Evolutionary conservation across 2,888 invertebrate species (phyloP), one percentile per base, ranked within the genome.

Genomic region (Synergus japonicus): DNA sequence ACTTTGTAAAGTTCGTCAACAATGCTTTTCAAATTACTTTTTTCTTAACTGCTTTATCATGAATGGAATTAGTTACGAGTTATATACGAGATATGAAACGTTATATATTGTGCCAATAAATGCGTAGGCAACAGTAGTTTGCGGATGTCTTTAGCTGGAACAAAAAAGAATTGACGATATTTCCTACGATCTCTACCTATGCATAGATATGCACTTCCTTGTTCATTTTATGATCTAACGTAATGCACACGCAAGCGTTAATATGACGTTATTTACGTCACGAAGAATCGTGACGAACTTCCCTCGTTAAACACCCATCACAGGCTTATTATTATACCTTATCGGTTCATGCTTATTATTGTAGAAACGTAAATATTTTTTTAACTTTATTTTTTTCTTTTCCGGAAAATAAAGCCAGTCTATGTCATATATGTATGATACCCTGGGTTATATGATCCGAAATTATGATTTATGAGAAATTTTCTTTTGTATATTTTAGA

Each of bases 181-280:
- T 58, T 58, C 54, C 18, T 18, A 58, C 9, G 18, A 9, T 58
- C 54, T 58, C 3, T 58, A 15, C 54, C 54, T 58, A 18, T n/a
- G 54, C 18, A 58, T 18, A 58, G 54, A 58, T 58, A 37, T 58
- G 9, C n/a, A 58, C 54, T 58, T 58, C 54, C 54, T 29, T 58
- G 54, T 58, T 58, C 54, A 9, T 58, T 58, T 58, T 18, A 58
- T 0, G 54, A n/a, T n/a, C 18, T 9, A 12, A 66, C 18, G 41
- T 66, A 66, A 44, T 66, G 66, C 66, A 9, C 44, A 18, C n/a
- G 5, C 43, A 8, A 69, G 13, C 69, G 69, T 49, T 29, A 69
- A 13, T 69, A 69, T 69, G 69, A 69, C 69, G 69, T 12, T 44
- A 44, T 69, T 69, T 10, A 69, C 69, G 69, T 69, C 69, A 69